Percentiles rank a stretch among this genome's conserved stretches.
These are phyloP conservation scores for Pollenia angustigena DNA, from an alignment of 2,888 invertebrate species.

Conservation along the genomic window DNA sequence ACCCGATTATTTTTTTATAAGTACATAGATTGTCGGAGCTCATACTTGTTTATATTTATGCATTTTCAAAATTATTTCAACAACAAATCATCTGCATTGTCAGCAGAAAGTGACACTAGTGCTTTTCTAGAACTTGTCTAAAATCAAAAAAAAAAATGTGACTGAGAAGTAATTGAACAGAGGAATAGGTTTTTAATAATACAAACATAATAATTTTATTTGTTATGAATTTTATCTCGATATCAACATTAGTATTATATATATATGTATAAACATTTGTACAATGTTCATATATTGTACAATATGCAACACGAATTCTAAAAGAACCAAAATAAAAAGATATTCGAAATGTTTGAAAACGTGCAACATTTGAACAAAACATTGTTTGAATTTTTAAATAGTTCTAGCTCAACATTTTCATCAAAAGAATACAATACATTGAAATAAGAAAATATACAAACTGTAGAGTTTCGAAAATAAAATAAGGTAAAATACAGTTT, in stretches of 20 bases:
- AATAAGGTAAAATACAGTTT: too few relatives aligned
- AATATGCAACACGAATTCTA: background rate
- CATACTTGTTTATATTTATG: too few relatives aligned
- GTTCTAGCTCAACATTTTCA: background rate
- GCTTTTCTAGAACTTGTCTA: background rate
- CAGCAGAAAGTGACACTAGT: conserved; percentile 20
- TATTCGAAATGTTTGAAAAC: conserved; percentile 53
- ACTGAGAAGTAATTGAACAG: background rate
- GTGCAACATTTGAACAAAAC: conserved; percentile 55
- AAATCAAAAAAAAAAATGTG: background rate
- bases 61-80: background rate
- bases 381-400: conserved; percentile 57
- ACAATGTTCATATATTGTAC: background rate
- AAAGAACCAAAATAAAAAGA: background rate
- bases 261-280: too few relatives aligned
- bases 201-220: too few relatives aligned
- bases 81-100: conserved; percentile 2
- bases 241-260: too few relatives aligned
- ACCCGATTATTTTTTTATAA: too few relatives aligned
- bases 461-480: too few relatives aligned
- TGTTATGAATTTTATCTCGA: too few relatives aligned
- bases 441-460: background rate
- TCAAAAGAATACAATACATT: background rate
- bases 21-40: too few relatives aligned
- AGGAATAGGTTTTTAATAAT: too few relatives aligned